These are phyloP conservation scores for Agrypnus murinus DNA, from an alignment of 2,888 invertebrate species.

Conservation along the genomic window DNA sequence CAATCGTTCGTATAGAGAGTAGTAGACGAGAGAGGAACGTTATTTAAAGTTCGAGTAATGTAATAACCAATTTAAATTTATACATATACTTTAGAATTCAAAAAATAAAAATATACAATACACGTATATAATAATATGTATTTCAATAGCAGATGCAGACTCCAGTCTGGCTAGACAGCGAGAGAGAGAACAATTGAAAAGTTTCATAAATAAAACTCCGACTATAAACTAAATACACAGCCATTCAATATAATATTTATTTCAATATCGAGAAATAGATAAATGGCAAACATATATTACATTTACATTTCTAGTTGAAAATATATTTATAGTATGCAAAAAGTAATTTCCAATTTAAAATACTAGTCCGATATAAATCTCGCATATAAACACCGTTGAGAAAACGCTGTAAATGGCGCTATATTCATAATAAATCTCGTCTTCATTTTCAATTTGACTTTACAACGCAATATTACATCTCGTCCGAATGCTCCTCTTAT, in stretches of 20 bases:
- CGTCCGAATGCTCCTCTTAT: too few species aligned
- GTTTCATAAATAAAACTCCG: slow-evolving; percentile 59
- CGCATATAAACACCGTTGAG: slow-evolving; percentile 55
- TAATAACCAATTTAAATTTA: slow-evolving; percentile 52
- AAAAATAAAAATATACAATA: slow-evolving; percentile 36
- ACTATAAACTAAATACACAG: slow-evolving; percentile 59
- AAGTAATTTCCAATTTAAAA: slow-evolving; percentile 63
- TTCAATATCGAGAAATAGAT: slow-evolving; percentile 59
- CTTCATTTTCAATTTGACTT: slow-evolving; percentile 43
- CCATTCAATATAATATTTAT: slow-evolving; percentile 58
- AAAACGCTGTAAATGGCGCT: slow-evolving; percentile 56
- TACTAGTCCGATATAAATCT: slow-evolving; percentile 61
- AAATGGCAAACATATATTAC: slow-evolving; percentile 56
- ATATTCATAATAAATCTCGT: slow-evolving; percentile 53
- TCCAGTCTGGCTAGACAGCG: slow-evolving; percentile 56
- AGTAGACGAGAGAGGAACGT: too few species aligned
- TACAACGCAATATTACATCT: slow-evolving; percentile 19
- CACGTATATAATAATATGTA: slow-evolving; percentile 49
- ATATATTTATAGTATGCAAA: slow-evolving; percentile 58
- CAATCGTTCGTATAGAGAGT: too few species aligned
- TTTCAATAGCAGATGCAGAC: slow-evolving; percentile 60
- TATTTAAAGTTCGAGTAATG: slow-evolving; percentile 18
- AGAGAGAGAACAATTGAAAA: slow-evolving; percentile 59
- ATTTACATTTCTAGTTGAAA: slow-evolving; percentile 55
- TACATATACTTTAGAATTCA: slow-evolving; percentile 44